phyloP scores from a whole-genome alignment of 92 coral and sea anemone genomes.

The Porites evermanni region DNA sequence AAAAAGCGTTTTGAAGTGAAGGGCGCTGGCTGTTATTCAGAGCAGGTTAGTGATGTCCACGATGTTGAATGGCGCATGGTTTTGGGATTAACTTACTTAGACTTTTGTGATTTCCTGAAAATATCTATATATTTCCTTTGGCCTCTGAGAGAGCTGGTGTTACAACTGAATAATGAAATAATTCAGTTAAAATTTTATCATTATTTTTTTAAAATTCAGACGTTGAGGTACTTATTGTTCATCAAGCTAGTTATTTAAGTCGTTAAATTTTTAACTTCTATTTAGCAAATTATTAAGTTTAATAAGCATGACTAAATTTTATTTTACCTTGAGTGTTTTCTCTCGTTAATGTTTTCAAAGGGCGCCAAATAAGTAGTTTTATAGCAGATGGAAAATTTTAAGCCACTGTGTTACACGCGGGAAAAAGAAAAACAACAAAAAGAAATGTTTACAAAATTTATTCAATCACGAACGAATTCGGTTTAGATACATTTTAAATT shows the following conservation, averaged over 20 bases:
- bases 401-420: background rate
- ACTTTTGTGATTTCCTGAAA: constrained; percentile 16
- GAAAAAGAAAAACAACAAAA: background rate
- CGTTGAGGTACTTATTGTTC: background rate
- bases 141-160: constrained; percentile 28
- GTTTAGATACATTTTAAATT: background rate
- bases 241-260: background rate
- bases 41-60: background rate
- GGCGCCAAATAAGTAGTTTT: background rate
- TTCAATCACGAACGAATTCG: background rate
- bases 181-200: constrained; percentile 8
- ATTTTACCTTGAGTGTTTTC: background rate
- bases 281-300: background rate
- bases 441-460: background rate
- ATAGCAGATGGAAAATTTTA: too few species aligned
- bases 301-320: background rate
- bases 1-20: background rate
- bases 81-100: constrained; percentile 19
- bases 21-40: background rate
- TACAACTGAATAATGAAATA: constrained; percentile 27
- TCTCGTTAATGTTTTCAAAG: background rate
- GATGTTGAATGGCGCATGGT: constrained; percentile 3
- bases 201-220: background rate
- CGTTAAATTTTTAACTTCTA: too few species aligned
- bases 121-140: constrained; percentile 20